These are phyloP conservation scores for Exephanes ischioxanthus DNA, from an alignment of 2,888 invertebrate genomes.

Conservation along the genomic window DNA sequence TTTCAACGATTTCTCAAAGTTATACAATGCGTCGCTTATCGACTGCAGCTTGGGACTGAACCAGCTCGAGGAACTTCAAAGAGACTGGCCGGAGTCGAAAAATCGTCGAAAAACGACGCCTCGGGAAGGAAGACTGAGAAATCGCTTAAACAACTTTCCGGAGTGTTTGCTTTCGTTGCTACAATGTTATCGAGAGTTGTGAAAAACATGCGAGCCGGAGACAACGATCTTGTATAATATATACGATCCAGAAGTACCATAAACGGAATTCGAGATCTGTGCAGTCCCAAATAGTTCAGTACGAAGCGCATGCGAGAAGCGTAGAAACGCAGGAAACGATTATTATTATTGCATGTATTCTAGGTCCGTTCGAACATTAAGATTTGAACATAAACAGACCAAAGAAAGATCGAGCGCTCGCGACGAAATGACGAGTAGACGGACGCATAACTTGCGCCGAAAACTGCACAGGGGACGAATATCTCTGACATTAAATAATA, in stretches of 20 bases:
- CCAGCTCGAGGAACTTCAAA: too few relatives aligned
- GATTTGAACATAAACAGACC: not conserved
- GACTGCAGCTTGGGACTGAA: not conserved
- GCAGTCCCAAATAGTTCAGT: not conserved
- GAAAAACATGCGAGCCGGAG: too few relatives aligned
- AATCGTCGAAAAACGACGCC: too few relatives aligned
- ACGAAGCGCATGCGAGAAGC: not conserved
- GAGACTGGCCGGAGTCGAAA: too few relatives aligned
- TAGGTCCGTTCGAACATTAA: not conserved
- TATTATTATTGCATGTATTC: too few relatives aligned
- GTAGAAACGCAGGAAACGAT: not conserved
- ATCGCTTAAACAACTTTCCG: too few relatives aligned
- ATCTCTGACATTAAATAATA: not conserved
- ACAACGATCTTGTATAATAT: too few relatives aligned
- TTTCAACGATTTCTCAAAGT: not conserved
- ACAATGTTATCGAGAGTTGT: too few relatives aligned
- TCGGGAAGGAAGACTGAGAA: too few relatives aligned
- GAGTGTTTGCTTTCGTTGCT: too few relatives aligned
- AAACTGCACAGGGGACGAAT: not conserved
- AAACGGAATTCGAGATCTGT: too few relatives aligned
- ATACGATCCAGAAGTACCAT: too few relatives aligned
- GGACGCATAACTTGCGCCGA: not conserved
- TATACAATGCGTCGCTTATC: not conserved
- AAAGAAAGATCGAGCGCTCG: not conserved
- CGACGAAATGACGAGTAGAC: not conserved